phyloP scores from a whole-genome alignment of 2,797 vertebrate species.

The Ptychadena robeensis region DNA sequence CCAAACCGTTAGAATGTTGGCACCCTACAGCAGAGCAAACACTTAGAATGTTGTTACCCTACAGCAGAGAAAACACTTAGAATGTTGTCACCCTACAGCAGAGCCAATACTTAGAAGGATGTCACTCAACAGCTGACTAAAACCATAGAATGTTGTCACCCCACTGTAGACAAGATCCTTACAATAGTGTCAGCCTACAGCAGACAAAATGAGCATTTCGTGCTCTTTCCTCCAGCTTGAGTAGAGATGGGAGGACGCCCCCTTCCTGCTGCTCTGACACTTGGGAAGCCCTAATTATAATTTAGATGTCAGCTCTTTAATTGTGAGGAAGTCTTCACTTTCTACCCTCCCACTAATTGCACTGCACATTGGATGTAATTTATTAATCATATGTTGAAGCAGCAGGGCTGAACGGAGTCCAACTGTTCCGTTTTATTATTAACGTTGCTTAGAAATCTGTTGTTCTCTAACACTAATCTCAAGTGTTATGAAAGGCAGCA shows the following conservation, averaged over 20 bases:
- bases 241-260: slow-evolving; percentile 17
- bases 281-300: slow-evolving; percentile 49
- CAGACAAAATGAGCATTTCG: slow-evolving; percentile 43
- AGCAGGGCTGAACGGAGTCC: slow-evolving; percentile 13
- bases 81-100: too few relatives aligned
- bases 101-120: too few relatives aligned
- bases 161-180: too few relatives aligned
- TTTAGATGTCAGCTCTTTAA: slow-evolving; percentile 57
- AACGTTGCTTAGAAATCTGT: neutral
- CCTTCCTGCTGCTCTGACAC: slow-evolving; percentile 47
- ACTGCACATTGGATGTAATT: slow-evolving; percentile 49
- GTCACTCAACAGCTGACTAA: too few relatives aligned
- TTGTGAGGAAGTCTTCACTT: slow-evolving; percentile 54
- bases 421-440: slow-evolving; percentile 35
- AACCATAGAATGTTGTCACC: too few relatives aligned
- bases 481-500: neutral
- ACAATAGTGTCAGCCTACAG: slow-evolving; percentile 16
- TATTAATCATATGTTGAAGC: slow-evolving; percentile 54
- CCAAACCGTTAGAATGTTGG: too few relatives aligned
- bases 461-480: neutral
- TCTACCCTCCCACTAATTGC: slow-evolving; percentile 55
- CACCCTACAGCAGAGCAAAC: too few relatives aligned
- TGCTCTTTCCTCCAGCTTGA: slow-evolving; percentile 12
- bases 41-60: too few relatives aligned
- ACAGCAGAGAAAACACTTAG: too few relatives aligned